Conservation (phyloP, 2,888 invertebrate species). For the Ditylenchus weischeri region DNA sequence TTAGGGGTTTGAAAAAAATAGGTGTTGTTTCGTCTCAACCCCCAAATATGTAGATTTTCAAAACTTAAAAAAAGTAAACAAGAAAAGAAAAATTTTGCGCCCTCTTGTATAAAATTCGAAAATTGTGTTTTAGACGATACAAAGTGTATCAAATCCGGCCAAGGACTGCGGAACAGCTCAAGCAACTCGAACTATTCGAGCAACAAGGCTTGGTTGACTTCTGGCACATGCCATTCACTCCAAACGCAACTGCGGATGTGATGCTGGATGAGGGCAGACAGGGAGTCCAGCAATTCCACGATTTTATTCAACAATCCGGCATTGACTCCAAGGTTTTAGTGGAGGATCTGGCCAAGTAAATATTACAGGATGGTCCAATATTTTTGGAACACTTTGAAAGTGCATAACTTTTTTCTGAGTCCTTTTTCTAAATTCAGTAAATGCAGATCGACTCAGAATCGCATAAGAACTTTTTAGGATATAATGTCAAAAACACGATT, state of each 20-base stretch:
- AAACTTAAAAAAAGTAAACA: too few relatives aligned
- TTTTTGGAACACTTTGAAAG: not conserved
- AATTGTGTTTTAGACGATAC: slow-evolving; percentile 33
- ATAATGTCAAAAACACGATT: too few relatives aligned
- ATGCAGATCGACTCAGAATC: too few relatives aligned
- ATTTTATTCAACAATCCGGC: slow-evolving; percentile 32
- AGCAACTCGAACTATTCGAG: slow-evolving; percentile 26
- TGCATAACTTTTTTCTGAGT: too few relatives aligned
- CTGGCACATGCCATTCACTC: slow-evolving; percentile 48
- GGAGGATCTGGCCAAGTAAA: slow-evolving; percentile 45
- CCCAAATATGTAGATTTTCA: too few relatives aligned
- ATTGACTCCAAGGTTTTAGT: slow-evolving; percentile 31
- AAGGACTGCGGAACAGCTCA: slow-evolving; percentile 38
- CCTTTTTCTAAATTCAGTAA: too few relatives aligned
- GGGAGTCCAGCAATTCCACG: slow-evolving; percentile 25
- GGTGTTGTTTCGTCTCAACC: too few relatives aligned
- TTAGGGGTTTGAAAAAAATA: too few relatives aligned
- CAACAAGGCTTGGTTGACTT: slow-evolving; percentile 44
- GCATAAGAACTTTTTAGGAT: too few relatives aligned
- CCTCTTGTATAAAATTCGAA: too few relatives aligned
- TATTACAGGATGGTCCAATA: too few relatives aligned
- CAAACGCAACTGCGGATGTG: slow-evolving; percentile 48
- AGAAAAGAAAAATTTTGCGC: too few relatives aligned
- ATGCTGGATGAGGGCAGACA: slow-evolving; percentile 47
- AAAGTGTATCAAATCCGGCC: slow-evolving; percentile 50